Evolutionary conservation across 2,797 vertebrate species (phyloP), one percentile per base, ranked within the genome.

Genomic region (Acanthiza pusilla): DNA sequence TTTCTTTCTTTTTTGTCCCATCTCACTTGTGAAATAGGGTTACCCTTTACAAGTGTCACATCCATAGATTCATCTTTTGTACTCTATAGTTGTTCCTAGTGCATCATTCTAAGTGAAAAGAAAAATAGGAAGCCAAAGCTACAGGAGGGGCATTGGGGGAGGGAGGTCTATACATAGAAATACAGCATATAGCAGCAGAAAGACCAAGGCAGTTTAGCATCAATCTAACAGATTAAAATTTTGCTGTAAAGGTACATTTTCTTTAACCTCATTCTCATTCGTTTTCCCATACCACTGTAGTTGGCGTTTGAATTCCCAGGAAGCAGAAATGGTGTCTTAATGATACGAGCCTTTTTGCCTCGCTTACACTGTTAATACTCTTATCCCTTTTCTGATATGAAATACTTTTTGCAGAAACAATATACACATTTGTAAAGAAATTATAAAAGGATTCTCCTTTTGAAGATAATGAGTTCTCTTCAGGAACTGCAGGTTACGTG

Each of bases 381-480:
- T 97, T 97, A 97, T 97, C 96, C 97, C 95, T 94, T 97, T 98
- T 97, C 95, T 97, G 98, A 98, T 96, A 95, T 76, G 93, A 97
- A 97, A 97, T 97, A 97, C 95, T 97, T 97, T 97, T 97, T 93
- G 88, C 97, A 97, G 97, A 98, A 98, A 98, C 98, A 98, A 98
- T 98, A 98, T 97, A 97, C 96, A 98, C 97, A 97, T 98, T 98
- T 97, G 96, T 98, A 98, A 98, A 98, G 97, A 98, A 98, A 98
- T 98, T 98, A 98, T 97, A 97, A 98, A 98, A 97, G 97, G 97
- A 98, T 98, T 98, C 97, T 98, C 94, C 97, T 97, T 98, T 98
- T 97, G 97, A 98, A 98, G 98, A 98, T 98, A 98, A 98, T 98
- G 98, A 98, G 98, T 98, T 98, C 97, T 97, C 97, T 98, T 98